These are phyloP conservation scores for Netelia fuscicornis DNA, from an alignment of 2,888 invertebrate genomes.

Conservation along the genomic window DNA sequence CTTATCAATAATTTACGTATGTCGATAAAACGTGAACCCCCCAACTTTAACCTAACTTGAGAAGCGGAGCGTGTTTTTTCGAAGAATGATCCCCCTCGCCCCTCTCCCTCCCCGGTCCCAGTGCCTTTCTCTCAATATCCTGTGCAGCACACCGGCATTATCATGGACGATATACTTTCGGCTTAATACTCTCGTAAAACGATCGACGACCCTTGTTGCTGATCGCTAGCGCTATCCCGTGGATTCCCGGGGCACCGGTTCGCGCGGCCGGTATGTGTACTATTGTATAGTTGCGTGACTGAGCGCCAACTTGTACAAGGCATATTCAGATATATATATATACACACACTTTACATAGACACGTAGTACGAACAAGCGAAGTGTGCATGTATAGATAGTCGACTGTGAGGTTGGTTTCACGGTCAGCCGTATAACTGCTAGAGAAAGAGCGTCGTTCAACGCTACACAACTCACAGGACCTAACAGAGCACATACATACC, in stretches of 20 bases:
- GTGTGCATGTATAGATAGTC: neutral
- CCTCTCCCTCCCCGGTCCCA: slow-evolving; percentile 30
- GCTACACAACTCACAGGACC: neutral
- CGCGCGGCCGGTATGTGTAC: slow-evolving; percentile 27
- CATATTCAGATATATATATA: slow-evolving; percentile 3
- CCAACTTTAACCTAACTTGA: slow-evolving; percentile 48
- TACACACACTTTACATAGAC: neutral
- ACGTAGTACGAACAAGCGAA: neutral
- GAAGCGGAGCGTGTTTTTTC: slow-evolving; percentile 14
- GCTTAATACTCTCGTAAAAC: slow-evolving; percentile 70
- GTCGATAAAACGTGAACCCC: slow-evolving; percentile 46
- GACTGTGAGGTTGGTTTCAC: slow-evolving; percentile 21
- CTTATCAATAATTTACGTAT: slow-evolving; percentile 52
- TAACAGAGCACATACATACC: neutral
- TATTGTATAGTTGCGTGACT: slow-evolving; percentile 5
- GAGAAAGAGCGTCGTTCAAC: neutral
- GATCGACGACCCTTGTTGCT: slow-evolving; percentile 66
- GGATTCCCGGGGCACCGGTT: slow-evolving; percentile 46
- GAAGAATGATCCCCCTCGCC: neutral
- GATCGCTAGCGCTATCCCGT: slow-evolving; percentile 62
- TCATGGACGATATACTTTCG: slow-evolving; percentile 68
- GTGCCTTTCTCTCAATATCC: slow-evolving; percentile 1
- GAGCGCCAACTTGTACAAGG: neutral
- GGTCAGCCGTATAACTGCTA: slow-evolving; percentile 28
- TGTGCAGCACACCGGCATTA: slow-evolving; percentile 57